Conservation (phyloP, 2,113 vertebrate genomes). For the Neofelis nebulosa region DNA sequence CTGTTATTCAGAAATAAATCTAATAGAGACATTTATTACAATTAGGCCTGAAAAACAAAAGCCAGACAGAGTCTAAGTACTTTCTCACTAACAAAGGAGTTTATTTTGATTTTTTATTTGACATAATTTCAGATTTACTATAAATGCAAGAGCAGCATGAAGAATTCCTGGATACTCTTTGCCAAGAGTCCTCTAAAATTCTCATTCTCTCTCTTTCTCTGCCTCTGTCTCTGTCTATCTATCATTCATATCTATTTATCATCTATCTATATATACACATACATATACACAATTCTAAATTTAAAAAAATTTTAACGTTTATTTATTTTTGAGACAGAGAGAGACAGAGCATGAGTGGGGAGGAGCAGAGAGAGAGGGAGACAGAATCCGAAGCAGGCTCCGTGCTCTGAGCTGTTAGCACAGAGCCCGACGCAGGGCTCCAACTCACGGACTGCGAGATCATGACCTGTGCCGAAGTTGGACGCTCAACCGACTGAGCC, state of each 20-base stretch:
- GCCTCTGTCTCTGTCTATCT: background rate
- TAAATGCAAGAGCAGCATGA: background rate
- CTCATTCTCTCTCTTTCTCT: background rate
- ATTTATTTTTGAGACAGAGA: no score
- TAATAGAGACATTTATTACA: background rate
- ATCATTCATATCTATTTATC: background rate
- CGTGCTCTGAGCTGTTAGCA: no score
- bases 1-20: conserved; percentile 16
- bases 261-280: background rate
- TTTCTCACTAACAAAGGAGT: background rate
- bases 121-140: conserved; percentile 17
- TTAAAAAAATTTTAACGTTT: no score
- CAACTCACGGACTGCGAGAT: no score
- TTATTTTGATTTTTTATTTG: conserved; percentile 48
- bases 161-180: background rate
- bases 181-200: background rate
- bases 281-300: background rate
- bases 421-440: no score
- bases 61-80: background rate
- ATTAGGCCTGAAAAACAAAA: background rate
- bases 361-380: no score
- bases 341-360: no score
- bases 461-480: no score
- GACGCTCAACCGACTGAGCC: no score
- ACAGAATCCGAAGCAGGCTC: no score